Evolutionary conservation across 2,888 invertebrate genomes (phyloP), one percentile per base, ranked within the genome.

Genomic region (Drosophila anomelani): DNA sequence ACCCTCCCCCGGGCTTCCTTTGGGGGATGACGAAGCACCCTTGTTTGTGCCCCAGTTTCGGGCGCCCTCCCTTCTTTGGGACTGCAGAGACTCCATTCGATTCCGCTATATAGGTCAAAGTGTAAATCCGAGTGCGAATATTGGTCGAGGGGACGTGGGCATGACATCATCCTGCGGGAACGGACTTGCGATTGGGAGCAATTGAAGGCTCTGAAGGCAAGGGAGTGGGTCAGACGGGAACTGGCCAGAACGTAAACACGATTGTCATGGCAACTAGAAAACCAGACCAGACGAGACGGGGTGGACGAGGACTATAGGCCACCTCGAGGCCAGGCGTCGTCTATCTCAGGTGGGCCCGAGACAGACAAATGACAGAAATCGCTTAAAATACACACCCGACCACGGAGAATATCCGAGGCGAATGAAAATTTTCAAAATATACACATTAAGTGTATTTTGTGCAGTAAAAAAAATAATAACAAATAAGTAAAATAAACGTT

Each of bases 101-200:
- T 68, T 49, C 23, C 43, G 20, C 41, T 78, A 85, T 69, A 85
- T 85, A 75, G 85, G 89, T 85, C 89, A 85, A 69, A 75, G 71
- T 75, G 74, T 66, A 76, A 78, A 67, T 73, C 75, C 58, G 60
- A 76, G 54, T 49, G 73, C 66, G 67, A 64, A 41, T 62, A 73
- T 44, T 62, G 74, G 38, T 20, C 26, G 68, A 26, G 39, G 47
- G 47, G 49, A 41, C 13, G 39, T 15, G 54, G 57, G 32, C 55
- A 81, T 88, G 89, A 84, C 89, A 87, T 87, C 85, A 58, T 54
- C 66, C 68, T 60, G 54, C 46, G 56, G 41, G 62, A 71, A 43
- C 47, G 67, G 63, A 29, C 34, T 51, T 66, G 51, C 59, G 49
- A 17, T 41, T 66, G 51, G 63, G 46, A 64, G 62, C 85, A 75